Evolutionary conservation across 2,888 invertebrate species (phyloP).

Genomic region (Nasonia oneida): DNA sequence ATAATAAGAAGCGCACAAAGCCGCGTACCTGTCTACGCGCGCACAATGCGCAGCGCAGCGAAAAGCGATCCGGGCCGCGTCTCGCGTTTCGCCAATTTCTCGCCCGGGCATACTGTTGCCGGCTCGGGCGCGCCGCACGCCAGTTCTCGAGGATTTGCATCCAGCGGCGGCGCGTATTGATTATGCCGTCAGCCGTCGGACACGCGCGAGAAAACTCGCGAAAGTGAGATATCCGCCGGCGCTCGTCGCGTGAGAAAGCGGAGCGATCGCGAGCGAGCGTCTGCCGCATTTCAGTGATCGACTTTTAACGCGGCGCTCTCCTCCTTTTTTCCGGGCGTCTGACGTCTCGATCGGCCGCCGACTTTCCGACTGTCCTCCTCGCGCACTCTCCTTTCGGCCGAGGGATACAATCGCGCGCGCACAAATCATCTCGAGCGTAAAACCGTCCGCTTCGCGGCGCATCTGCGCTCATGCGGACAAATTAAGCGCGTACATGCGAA

Average conservation of each 20-base stretch:
- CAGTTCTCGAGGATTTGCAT: background rate
- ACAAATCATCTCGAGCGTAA: slow-evolving; percentile 23
- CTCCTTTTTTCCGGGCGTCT: background rate
- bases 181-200: slow-evolving; percentile 48
- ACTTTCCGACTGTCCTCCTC: background rate
- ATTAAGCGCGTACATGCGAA: slow-evolving; percentile 45
- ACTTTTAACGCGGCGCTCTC: background rate
- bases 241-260: slow-evolving; percentile 49
- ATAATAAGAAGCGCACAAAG: background rate
- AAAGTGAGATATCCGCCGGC: slow-evolving; percentile 57
- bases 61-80: slow-evolving; percentile 43
- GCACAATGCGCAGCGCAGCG: slow-evolving; percentile 45
- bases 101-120: background rate
- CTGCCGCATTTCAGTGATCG: background rate
- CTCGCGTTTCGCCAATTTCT: slow-evolving; percentile 56
- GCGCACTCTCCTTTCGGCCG: no score
- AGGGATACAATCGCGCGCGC: no score
- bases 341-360: slow-evolving; percentile 29
- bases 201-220: slow-evolving; percentile 34
- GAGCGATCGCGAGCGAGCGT: background rate
- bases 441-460: background rate
- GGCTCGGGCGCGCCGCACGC: background rate
- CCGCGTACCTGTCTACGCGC: background rate
- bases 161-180: slow-evolving; percentile 29
- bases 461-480: slow-evolving; percentile 26